Evolutionary conservation across 2,113 vertebrate species (phyloP).

Genomic region (Oreocharis arfaki): DNA sequence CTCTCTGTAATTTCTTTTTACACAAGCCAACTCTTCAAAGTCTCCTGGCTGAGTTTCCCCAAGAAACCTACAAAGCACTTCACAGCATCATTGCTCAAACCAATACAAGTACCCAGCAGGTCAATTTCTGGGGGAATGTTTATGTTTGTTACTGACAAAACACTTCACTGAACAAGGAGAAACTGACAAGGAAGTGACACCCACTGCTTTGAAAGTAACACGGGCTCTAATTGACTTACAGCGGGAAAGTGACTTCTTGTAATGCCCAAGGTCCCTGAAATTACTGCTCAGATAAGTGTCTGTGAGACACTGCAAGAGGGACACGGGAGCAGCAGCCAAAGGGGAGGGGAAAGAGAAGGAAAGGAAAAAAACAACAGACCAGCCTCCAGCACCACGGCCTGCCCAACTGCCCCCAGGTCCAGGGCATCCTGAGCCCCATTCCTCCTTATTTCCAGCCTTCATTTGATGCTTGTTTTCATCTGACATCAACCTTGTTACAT

Average conservation of each 20-base stretch:
- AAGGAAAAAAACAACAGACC: neutral
- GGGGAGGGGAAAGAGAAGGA: neutral
- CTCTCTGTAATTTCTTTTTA: neutral
- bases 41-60: neutral
- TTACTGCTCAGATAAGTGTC: neutral
- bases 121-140: neutral
- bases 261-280: neutral
- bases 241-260: neutral
- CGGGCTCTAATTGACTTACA: neutral
- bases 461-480: neutral
- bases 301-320: neutral
- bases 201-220: neutral
- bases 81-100: neutral
- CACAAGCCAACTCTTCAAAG: neutral
- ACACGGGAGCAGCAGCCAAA: neutral
- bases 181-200: neutral
- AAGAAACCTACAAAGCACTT: neutral
- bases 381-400: accelerated
- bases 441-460: neutral
- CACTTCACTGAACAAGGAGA: neutral
- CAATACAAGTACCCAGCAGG: neutral
- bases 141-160: neutral
- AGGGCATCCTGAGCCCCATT: neutral
- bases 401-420: neutral
- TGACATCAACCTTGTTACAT: neutral